Evolutionary conservation across 2,113 vertebrate genomes (phyloP).

Genomic region (Pitta sordida): DNA sequence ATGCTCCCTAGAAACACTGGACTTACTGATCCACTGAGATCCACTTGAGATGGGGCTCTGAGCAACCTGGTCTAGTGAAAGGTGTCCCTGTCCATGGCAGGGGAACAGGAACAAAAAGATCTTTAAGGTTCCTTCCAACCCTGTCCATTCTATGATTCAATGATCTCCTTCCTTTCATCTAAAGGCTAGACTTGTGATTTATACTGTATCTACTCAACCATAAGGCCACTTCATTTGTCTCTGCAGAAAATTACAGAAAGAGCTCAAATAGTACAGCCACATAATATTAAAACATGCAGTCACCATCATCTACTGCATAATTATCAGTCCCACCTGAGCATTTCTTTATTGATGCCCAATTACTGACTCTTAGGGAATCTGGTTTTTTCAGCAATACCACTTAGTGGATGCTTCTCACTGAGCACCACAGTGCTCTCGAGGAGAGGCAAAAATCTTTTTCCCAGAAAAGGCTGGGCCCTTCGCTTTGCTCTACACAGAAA

Average conservation of each 20-base stretch:
- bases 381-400: background rate
- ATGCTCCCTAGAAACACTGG: background rate
- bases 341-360: background rate
- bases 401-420: background rate
- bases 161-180: background rate
- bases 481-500: background rate
- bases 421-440: rapidly evolving
- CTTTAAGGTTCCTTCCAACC: background rate
- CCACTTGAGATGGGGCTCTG: background rate
- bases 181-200: background rate
- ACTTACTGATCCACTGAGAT: background rate
- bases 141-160: background rate
- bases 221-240: background rate
- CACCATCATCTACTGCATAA: background rate
- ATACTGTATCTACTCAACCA: background rate
- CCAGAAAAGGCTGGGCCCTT: background rate
- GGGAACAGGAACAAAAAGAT: background rate
- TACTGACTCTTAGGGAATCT: background rate
- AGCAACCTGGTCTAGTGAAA: background rate
- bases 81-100: background rate
- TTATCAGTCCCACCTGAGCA: background rate
- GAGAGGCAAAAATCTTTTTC: background rate
- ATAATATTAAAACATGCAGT: background rate
- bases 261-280: background rate
- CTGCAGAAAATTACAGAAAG: background rate